Evolutionary conservation across 1,140 invertebrate genomes (phyloP), one percentile per base, ranked within the genome.

Genomic region (Drosophila tsacasi): DNA sequence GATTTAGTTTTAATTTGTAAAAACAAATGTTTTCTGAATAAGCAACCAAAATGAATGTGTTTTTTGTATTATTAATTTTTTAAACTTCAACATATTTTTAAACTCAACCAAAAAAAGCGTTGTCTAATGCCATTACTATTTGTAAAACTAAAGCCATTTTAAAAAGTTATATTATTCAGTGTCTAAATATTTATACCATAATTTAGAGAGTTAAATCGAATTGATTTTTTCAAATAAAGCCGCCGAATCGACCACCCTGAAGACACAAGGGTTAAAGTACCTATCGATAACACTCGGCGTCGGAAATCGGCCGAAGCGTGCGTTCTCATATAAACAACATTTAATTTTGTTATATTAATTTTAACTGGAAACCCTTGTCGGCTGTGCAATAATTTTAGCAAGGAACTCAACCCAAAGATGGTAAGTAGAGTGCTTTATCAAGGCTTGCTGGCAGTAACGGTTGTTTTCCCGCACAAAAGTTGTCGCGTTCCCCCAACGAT

Each of bases 271-370:
- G 67, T 67, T 69, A 69, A 69, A 2, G 5, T 6, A 8, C 6
- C 42, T 47, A 67, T 67, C 64, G 64, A 67, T 67, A 63, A 35
- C 39, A 21, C 10, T 35, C 39, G 27, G 12, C 39, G 19, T n/a
- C 58, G 58, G 17, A 30, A 23, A 66, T 66, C 58, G 63, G 39
- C 9, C 19, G 39, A 19, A 46, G 59, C 64, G 64, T 64, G 64
- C 58, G 58, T 62, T 40, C 21, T 27, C 13, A 47, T 40, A 66
- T 62, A 67, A 67, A 67, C 62, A 67, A 66, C 17, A 35, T 17
- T 32, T 23, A n/a, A 10, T 35, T 10, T 37, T 27, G n/a, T n/a
- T 15, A 35, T 7, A 42, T 19, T 50, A 23, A 27, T 52, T 52
- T 67, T 17, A 67, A 67, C 25, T 54, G 21, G 12, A 30, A 23